phyloP scores from a whole-genome alignment of 2,888 invertebrate genomes.

The Parascotia fuliginaria region DNA sequence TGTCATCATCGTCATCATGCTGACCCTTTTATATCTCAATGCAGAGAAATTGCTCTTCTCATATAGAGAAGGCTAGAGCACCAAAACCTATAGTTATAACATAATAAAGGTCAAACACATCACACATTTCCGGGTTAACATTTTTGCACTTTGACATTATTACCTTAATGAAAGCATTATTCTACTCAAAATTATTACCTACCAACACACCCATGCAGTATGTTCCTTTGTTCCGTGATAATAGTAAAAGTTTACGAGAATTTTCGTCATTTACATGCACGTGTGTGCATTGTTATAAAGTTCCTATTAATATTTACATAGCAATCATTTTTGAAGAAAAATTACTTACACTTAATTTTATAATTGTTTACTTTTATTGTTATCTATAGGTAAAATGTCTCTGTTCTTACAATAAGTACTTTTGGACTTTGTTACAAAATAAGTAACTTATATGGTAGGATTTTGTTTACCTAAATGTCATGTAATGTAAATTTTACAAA shows the following conservation, averaged over 20 bases:
- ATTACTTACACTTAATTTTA: too few relatives aligned
- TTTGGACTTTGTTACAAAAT: too few relatives aligned
- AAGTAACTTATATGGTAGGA: too few relatives aligned
- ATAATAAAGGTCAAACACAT: neutral
- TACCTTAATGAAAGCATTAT: constrained; percentile 13
- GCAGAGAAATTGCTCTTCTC: too few relatives aligned
- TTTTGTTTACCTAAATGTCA: too few relatives aligned
- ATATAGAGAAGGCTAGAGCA: neutral
- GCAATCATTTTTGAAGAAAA: too few relatives aligned
- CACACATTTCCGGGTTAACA: neutral
- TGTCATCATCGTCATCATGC: too few relatives aligned
- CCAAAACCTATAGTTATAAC: neutral
- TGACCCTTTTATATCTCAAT: too few relatives aligned
- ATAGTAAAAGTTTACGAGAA: constrained; percentile 5
- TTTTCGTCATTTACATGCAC: neutral
- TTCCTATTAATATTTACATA: neutral
- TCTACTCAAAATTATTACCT: constrained; percentile 8
- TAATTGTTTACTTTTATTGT: too few relatives aligned
- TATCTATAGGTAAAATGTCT: too few relatives aligned
- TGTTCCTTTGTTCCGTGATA: neutral
- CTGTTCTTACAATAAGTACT: too few relatives aligned
- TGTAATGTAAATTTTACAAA: too few relatives aligned
- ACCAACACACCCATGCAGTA: neutral
- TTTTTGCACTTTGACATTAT: constrained; percentile 7
- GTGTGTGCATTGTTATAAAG: neutral